Conservation (phyloP, 2,797 vertebrate species). For the Muscicapa comitata region DNA sequence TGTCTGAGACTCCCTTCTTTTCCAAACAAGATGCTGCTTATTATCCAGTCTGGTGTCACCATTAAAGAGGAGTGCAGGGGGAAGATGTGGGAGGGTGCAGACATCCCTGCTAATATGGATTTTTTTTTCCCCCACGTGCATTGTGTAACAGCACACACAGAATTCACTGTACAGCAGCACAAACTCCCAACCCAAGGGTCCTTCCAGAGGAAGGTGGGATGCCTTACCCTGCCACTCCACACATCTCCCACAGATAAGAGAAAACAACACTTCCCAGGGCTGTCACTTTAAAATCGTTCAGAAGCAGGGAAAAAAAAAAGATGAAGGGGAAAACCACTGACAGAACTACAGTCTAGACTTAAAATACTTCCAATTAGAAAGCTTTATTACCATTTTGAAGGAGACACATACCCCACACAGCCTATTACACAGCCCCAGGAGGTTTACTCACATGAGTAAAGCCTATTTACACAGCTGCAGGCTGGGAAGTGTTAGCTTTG, state of each 20-base stretch:
- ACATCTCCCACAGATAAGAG: background rate
- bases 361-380: conserved; percentile 57
- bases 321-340: conserved; percentile 36
- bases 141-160: background rate
- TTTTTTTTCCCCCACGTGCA: background rate
- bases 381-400: conserved; percentile 39
- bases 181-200: background rate
- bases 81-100: background rate
- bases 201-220: background rate
- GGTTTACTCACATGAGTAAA: conserved; percentile 3
- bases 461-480: background rate
- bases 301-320: conserved; percentile 4
- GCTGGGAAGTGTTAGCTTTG: background rate
- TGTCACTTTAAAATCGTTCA: conserved; percentile 17
- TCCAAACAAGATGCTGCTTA: conserved; percentile 40
- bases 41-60: conserved; percentile 38
- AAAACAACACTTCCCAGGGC: background rate
- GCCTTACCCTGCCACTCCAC: background rate
- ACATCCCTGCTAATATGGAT: background rate
- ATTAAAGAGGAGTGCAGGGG: conserved; percentile 5
- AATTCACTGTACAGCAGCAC: background rate
- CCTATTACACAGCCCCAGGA: background rate
- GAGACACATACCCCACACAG: background rate
- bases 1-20: conserved; percentile 17
- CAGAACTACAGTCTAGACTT: conserved; percentile 20